Evolutionary conservation across 2,888 invertebrate genomes (phyloP), one percentile per base, ranked within the genome.

Genomic region (Eristalinus sepulchralis): DNA sequence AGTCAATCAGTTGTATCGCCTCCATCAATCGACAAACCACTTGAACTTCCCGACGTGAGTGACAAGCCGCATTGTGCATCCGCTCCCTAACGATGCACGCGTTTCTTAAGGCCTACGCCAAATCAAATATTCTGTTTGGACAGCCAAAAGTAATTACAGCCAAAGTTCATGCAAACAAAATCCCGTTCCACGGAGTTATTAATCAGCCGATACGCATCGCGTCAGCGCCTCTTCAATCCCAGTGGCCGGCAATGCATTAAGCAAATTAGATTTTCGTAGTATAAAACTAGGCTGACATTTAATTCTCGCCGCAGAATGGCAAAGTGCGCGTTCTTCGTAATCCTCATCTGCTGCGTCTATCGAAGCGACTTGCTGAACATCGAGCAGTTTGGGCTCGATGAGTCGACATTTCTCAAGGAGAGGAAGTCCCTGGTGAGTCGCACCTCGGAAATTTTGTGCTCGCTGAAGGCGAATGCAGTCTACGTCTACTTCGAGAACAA

Each of bases 401-500:
- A 10, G 1, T n/a, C 63, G 0, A 9, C 10, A 0, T 9, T 20
- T 0, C 17, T 33, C 9, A 36, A 55, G 1, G 33, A 33, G 8
- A 31, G 22, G 2, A 10, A 13, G 20, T 36, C 60, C 1, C 31
- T 92, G 0, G 89, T 91, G 57, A 76, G 89, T 2, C 83, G 89
- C 34, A 89, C 90, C 1, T 88, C 89, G 34, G 83, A 89, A 11
- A 90, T 92, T 13, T 64, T 92, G 13, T 92, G 92, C 76, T 86
- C 85, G 53, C 90, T 91, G 4, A 89, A 88, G 2, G 89, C 91
- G 17, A 90, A 90, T 55, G 88, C 90, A 1, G 85, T 92, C 10
- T 90, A 90, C 81, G 91, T 92, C 0, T 92, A 90, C 82, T 92
- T 91, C 72, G 91, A 91, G 77, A 91, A 90, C 70, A 88, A 89